Evolutionary conservation across 2,888 invertebrate genomes (phyloP).

Genomic region (Cecidostiba fungosa): DNA sequence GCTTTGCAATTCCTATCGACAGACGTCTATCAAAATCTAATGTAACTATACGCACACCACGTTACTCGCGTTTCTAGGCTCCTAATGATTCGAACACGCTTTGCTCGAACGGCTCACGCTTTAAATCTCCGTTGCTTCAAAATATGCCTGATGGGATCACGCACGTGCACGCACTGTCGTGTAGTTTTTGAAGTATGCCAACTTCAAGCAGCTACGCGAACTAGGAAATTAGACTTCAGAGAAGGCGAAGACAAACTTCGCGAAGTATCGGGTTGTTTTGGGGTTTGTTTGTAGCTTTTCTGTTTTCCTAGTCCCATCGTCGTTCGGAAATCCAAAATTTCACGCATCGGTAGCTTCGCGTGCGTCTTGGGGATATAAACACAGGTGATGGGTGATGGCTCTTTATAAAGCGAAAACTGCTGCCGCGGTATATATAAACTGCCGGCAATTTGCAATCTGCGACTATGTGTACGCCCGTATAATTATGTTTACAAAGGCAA

Average conservation of each 20-base stretch:
- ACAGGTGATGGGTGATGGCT: too few species aligned
- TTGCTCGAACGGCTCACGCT: slow-evolving; percentile 67
- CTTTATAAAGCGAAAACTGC: too few species aligned
- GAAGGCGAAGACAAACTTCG: not conserved
- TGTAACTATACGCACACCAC: not conserved
- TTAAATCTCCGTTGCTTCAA: not conserved
- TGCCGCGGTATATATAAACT: not conserved
- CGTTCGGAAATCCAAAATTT: slow-evolving; percentile 66
- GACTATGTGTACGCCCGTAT: not conserved
- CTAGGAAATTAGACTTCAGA: not conserved
- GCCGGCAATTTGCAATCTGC: not conserved
- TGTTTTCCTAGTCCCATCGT: slow-evolving; percentile 68
- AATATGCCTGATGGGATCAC: too few species aligned
- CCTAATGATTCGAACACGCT: slow-evolving; percentile 69
- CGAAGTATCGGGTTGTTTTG: slow-evolving; percentile 44
- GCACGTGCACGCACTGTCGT: not conserved
- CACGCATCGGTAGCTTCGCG: slow-evolving; percentile 45
- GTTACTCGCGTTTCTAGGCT: slow-evolving; percentile 58
- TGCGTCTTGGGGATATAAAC: too few species aligned
- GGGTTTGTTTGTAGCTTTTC: slow-evolving; percentile 48
- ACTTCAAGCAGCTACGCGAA: not conserved
- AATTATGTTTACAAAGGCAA: not conserved
- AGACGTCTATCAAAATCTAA: not conserved
- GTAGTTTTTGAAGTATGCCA: not conserved
- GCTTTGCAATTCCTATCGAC: not conserved